Conservation (phyloP, 2,888 invertebrate species). For the Campoletis raptor region DNA sequence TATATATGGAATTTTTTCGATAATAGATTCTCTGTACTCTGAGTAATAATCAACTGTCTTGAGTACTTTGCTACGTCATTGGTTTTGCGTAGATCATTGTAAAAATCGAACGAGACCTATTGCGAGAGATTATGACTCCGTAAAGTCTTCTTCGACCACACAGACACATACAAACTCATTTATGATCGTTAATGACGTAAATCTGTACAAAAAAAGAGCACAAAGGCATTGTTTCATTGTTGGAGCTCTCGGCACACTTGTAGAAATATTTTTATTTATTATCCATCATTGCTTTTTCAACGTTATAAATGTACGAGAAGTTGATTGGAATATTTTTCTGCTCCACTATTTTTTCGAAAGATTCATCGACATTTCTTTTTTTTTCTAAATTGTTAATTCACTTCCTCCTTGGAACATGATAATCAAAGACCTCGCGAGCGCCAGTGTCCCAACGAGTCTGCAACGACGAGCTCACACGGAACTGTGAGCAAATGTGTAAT, state of each 20-base stretch:
- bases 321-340: neutral
- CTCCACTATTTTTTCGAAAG: neutral
- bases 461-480: slow-evolving; percentile 18
- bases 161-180: neutral
- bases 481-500: slow-evolving; percentile 32
- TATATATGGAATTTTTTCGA: slow-evolving; percentile 22
- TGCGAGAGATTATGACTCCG: slow-evolving; percentile 14
- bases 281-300: neutral
- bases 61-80: neutral
- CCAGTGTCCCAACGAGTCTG: neutral
- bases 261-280: slow-evolving; percentile 23
- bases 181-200: slow-evolving; percentile 46
- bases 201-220: slow-evolving; percentile 37
- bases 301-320: neutral
- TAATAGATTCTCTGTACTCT: slow-evolving; percentile 4
- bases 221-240: slow-evolving; percentile 54
- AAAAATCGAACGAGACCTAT: slow-evolving; percentile 15
- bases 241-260: slow-evolving; percentile 5
- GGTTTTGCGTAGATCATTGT: neutral
- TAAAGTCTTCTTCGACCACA: slow-evolving; percentile 30
- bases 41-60: neutral
- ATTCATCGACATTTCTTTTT: neutral
- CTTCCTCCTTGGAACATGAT: slow-evolving; percentile 2
- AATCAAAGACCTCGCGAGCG: neutral
- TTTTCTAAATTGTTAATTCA: neutral